Evolutionary conservation across 2,888 invertebrate species (phyloP).

Genomic region (Strigamia crassipes): DNA sequence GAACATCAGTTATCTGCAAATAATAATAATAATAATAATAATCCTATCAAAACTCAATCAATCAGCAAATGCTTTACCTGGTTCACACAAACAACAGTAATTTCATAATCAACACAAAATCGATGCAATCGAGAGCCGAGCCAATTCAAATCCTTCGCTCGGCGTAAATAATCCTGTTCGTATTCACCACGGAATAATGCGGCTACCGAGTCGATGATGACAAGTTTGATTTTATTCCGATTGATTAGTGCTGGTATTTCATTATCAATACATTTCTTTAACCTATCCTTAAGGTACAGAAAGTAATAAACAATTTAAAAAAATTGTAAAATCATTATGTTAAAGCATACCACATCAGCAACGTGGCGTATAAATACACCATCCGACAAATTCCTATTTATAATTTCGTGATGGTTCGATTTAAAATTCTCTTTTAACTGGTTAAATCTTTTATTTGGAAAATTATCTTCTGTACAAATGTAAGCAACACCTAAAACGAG

Average conservation of each 20-base stretch:
- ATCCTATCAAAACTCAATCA: background rate
- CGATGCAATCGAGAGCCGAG: constrained; percentile 66
- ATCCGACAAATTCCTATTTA: constrained; percentile 58
- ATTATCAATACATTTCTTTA: constrained; percentile 64
- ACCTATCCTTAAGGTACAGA: constrained; percentile 61
- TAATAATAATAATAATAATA: background rate
- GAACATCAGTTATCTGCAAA: constrained; percentile 22
- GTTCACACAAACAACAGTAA: constrained; percentile 72
- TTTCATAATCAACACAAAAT: constrained; percentile 63
- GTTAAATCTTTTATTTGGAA: constrained; percentile 71
- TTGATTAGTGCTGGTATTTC: constrained; percentile 65
- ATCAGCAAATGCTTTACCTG: constrained; percentile 64
- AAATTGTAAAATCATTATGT: background rate
- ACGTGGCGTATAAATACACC: constrained; percentile 71
- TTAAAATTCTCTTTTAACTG: constrained; percentile 61
- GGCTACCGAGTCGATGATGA: constrained; percentile 76
- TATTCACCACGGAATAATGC: constrained; percentile 69
- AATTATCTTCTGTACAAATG: constrained; percentile 77
- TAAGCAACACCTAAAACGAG: constrained; percentile 66
- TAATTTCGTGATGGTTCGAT: constrained; percentile 47
- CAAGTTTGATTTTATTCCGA: constrained; percentile 64
- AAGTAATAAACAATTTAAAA: background rate
- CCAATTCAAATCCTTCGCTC: constrained; percentile 66
- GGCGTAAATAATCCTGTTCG: constrained; percentile 61
- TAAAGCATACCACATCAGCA: constrained; percentile 63